These are phyloP conservation scores for Sesia apiformis DNA, from an alignment of 2,888 invertebrate species.

Conservation along the genomic window DNA sequence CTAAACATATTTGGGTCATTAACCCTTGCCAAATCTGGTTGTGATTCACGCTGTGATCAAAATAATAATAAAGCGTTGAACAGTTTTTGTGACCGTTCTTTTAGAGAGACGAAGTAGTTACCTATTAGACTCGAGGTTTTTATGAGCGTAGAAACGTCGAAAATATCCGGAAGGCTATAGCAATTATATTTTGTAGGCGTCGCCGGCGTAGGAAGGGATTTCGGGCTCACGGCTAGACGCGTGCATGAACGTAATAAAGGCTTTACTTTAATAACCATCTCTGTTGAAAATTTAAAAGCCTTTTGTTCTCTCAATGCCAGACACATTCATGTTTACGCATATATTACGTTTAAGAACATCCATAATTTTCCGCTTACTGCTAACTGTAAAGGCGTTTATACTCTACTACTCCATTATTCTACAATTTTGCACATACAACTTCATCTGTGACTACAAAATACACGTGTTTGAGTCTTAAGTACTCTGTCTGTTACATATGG, in stretches of 20 bases:
- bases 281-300: conserved; percentile 21
- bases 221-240: conserved; percentile 19
- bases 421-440: conserved; percentile 5
- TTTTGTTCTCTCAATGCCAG: conserved; percentile 22
- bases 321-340: conserved; percentile 4
- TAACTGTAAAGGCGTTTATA: conserved; percentile 11
- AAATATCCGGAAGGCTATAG: conserved; percentile 48
- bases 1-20: conserved; percentile 71
- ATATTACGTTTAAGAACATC: conserved; percentile 4
- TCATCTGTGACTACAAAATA: conserved; percentile 2
- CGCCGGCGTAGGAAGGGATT: conserved; percentile 28
- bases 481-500: conserved; percentile 9
- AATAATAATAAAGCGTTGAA: conserved; percentile 67
- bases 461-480: conserved; percentile 1
- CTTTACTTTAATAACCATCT: conserved; percentile 19
- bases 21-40: conserved; percentile 70
- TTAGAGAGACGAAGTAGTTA: conserved; percentile 31
- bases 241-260: conserved; percentile 16
- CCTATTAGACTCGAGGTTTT: conserved; percentile 38
- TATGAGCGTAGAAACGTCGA: conserved; percentile 32
- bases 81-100: conserved; percentile 67
- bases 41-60: conserved; percentile 69
- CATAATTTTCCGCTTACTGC: conserved; percentile 9
- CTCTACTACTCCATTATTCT: conserved; percentile 1
- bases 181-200: conserved; percentile 44